Evolutionary conservation across 2,888 invertebrate genomes (phyloP), one percentile per base, ranked within the genome.

Genomic region (Amphimallon solstitiale): DNA sequence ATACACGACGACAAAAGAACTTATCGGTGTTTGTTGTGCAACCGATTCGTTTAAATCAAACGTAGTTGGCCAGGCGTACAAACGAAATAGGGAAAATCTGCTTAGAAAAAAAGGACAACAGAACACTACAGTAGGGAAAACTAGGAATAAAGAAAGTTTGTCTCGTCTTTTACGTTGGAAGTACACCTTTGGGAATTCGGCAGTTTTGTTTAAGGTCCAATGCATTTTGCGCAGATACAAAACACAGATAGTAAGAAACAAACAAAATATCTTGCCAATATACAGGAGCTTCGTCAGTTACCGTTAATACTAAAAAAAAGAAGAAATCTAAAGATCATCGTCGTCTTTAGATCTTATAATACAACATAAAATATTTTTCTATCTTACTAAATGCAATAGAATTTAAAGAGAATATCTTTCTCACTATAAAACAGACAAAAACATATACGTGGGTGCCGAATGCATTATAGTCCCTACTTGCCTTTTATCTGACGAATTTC

Each of bases 21-120:
- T 59, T 59, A 59, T 59, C 56, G 56, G 56, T 59, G 43, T 59
- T 59, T 59, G 56, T 59, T 59, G 43, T 19, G 56, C 40, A 29
- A 45, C 14, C 29, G 43, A 59, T 43, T 59, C 56, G 43, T 43
- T 59, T 59, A 59, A 59, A 59, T 59, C 56, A 59, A n/a, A 59
- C 56, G 15, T 59, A 29, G 15, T 43, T 43, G 29, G 29, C 29
- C 29, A 9, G 29, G 29, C 9, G 15, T 29, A 23, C 56, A 45
- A 59, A 29, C 43, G 43, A 21, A 45, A 59, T 29, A 38, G 56
- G 15, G 29, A 17, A 43, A n/a, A n/a, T n/a, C 14, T 43, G 29
- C 43, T 59, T 59, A 43, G 43, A 59, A 59, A 59, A 14, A 29
- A 35, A 29, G 9, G 56, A 29, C 29, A 29, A 29, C 29, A 5